Evolutionary conservation across 2,888 invertebrate species (phyloP).

Genomic region (Heliconius ismenius): DNA sequence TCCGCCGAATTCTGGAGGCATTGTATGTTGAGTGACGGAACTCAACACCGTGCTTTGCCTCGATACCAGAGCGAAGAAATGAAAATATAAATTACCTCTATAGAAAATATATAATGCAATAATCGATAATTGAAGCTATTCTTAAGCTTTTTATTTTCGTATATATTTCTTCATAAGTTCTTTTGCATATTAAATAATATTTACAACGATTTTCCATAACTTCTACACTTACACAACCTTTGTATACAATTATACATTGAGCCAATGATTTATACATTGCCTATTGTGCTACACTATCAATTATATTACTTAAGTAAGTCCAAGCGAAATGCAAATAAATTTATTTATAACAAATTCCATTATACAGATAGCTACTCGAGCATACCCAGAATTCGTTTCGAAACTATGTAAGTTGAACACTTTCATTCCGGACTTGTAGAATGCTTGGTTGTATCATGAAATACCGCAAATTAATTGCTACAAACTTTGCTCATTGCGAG

Average conservation of each 20-base stretch:
- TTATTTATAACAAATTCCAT: conserved; percentile 18
- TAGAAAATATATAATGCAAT: too few relatives aligned
- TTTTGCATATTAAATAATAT: background rate
- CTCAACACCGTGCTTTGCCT: background rate
- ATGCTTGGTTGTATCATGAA: conserved; percentile 22
- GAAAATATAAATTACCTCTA: too few relatives aligned
- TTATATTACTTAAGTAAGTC: background rate
- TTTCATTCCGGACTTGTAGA: conserved; percentile 25
- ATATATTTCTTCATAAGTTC: background rate
- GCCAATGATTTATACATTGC: background rate
- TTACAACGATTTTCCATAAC: background rate
- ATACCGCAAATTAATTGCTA: conserved; percentile 25
- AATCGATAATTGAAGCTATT: background rate
- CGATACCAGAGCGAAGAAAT: too few relatives aligned
- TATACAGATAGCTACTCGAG: conserved; percentile 9
- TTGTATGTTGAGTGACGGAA: too few relatives aligned
- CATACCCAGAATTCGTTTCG: conserved; percentile 22
- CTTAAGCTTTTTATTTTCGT: background rate
- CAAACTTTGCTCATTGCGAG: conserved; percentile 20
- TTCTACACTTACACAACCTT: background rate
- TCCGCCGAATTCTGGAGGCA: too few relatives aligned
- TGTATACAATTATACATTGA: background rate
- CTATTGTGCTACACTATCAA: background rate
- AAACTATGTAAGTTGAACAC: conserved; percentile 22
- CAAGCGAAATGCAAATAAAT: conserved; percentile 3